Evolutionary conservation across 2,113 vertebrate species (phyloP), one percentile per base, ranked within the genome.

Genomic region (Cyanoderma ruficeps): DNA sequence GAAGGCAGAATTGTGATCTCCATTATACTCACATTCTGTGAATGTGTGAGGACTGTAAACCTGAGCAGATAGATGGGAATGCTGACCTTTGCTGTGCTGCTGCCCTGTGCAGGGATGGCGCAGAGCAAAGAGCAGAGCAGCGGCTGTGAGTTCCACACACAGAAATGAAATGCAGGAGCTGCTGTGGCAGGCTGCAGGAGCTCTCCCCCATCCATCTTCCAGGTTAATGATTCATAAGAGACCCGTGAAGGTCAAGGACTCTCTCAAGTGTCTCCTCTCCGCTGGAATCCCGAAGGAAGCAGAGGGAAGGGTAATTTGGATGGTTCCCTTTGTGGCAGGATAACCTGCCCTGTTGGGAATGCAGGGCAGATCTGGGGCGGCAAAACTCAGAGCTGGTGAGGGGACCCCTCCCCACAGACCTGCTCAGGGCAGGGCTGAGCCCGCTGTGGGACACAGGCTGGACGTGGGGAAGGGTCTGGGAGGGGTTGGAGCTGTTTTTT

Each of bases 211-310:
- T 84, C 92, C 86, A 35, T 77, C 94, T 59, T 42, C 69, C 46
- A 10, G 42, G 57, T 72, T 87, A 93, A 85, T 60, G 95, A 74
- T 33, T 87, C 92, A n/a, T 33, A 11, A 81, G 69, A 70, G 89
- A 83, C 82, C 31, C 18, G 2, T 7, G 17, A 87, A 94, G 92
- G 86, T 95, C 88, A 91, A 93, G 89, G 80, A 83, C 75, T 57
- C 83, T 79, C 70, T 82, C 9, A 37, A 75, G 83, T 33, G 28
- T 72, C 77, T 93, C 44, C 50, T 88, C 46, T 57, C 80, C 35
- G 18, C 67, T 46, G 42, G 71, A 39, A 37, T 69, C 80, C 59
- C 31, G 0, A 12, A 14, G 79, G 68, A 49, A 81, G 77, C 53
- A 21, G 44, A 70, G 52, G 68, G 19, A 56, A 68, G n/a, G 61